Conservation (phyloP, 2,113 vertebrate genomes). For the Ancistrus triradiatus region DNA sequence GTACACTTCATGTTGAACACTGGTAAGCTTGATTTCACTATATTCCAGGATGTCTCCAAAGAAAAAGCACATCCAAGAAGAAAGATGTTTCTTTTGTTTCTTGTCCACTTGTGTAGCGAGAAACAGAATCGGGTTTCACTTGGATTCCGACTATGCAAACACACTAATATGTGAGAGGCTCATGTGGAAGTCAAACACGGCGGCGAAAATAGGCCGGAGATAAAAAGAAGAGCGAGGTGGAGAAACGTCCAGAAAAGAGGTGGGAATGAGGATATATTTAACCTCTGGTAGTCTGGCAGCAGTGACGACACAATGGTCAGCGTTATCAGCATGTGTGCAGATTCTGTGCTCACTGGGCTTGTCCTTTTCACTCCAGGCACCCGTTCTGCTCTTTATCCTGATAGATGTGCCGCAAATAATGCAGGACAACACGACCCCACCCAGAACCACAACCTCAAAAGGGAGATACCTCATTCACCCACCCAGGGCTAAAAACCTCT, state of each 20-base stretch:
- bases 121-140: no score
- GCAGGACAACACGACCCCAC: slow-evolving; percentile 60
- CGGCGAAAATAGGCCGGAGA: neutral
- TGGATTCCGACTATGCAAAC: no score
- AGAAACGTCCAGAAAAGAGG: neutral
- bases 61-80: no score
- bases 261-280: slow-evolving; percentile 37
- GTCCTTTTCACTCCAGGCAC: slow-evolving; percentile 67
- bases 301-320: slow-evolving; percentile 63
- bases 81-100: no score
- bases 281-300: slow-evolving; percentile 18
- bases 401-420: slow-evolving; percentile 71
- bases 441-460: slow-evolving; percentile 61
- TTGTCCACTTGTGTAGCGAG: no score
- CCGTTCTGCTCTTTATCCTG: slow-evolving; percentile 67
- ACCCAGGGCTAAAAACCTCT: slow-evolving; percentile 61
- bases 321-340: slow-evolving; percentile 73
- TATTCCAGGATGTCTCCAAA: no score
- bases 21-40: no score
- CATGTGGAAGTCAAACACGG: no score
- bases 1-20: no score
- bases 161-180: no score
- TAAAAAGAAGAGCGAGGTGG: slow-evolving; percentile 18
- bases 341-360: slow-evolving; percentile 69
- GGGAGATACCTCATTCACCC: slow-evolving; percentile 67